These are phyloP conservation scores for Lycocerus yunnanus DNA, from an alignment of 2,888 invertebrate genomes.

Conservation along the genomic window DNA sequence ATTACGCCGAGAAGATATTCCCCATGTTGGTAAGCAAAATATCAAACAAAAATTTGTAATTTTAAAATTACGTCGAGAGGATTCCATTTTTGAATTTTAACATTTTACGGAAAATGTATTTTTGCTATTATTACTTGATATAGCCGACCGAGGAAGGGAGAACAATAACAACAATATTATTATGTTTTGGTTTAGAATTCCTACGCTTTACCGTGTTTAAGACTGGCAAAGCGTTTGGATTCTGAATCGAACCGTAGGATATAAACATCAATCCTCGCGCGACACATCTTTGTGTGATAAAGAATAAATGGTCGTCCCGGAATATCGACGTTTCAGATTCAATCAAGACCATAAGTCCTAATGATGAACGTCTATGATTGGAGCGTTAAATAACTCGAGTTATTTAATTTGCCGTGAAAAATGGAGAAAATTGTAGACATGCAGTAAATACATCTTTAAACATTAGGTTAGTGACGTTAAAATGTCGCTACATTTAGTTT, in stretches of 20 bases:
- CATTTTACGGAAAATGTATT: background rate
- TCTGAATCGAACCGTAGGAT: constrained; percentile 76
- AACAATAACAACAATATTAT: background rate
- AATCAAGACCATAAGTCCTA: constrained; percentile 26
- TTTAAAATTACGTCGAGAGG: background rate
- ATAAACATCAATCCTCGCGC: constrained; percentile 19
- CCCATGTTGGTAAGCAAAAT: background rate
- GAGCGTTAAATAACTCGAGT: constrained; percentile 3
- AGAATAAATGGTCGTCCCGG: constrained; percentile 16
- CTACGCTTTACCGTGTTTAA: constrained; percentile 88
- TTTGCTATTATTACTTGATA: background rate
- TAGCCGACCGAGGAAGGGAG: background rate
- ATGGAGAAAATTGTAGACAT: background rate
- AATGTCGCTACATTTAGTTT: constrained; percentile 18
- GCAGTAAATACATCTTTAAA: constrained; percentile 20
- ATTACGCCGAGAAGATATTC: background rate
- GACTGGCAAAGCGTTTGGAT: constrained; percentile 94
- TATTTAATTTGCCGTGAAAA: background rate
- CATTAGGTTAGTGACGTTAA: constrained; percentile 22
- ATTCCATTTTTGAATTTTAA: background rate
- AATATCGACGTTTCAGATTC: constrained; percentile 20
- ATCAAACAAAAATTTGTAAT: background rate
- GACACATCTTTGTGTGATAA: constrained; percentile 10
- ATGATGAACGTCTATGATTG: constrained; percentile 26
- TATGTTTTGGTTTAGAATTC: constrained; percentile 86